Conservation (phyloP, 1,140 invertebrate species). For the Drosophila sechellia region DNA sequence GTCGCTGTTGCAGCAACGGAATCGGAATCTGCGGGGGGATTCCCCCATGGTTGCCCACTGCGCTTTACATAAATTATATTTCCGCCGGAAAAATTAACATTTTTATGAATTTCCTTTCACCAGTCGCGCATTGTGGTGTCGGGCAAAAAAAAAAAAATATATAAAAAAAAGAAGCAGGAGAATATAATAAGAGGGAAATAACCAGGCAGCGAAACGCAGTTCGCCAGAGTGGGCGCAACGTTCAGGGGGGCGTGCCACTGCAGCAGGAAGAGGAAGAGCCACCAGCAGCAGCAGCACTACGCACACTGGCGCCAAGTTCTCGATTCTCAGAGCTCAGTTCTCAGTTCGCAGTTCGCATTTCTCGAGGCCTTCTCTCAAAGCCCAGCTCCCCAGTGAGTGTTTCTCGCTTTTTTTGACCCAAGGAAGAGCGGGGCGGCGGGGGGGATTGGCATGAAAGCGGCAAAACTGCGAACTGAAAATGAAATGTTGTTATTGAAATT, state of each 20-base stretch:
- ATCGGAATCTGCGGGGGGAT: slow-evolving; percentile 8
- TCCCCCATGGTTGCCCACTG: slow-evolving; percentile 70
- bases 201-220: slow-evolving; percentile 39
- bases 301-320: slow-evolving; percentile 71
- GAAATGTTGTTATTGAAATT: slow-evolving; percentile 82
- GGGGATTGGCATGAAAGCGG: slow-evolving; percentile 14
- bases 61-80: slow-evolving; percentile 83
- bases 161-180: slow-evolving; percentile 3
- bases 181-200: slow-evolving; percentile 11
- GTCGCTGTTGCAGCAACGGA: slow-evolving; percentile 7
- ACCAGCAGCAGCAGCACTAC: slow-evolving; percentile 39
- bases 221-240: slow-evolving; percentile 9
- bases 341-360: slow-evolving; percentile 10
- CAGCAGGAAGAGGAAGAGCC: slow-evolving; percentile 41
- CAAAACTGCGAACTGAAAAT: slow-evolving; percentile 62
- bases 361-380: slow-evolving; percentile 30
- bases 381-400: slow-evolving; percentile 63
- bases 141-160: slow-evolving; percentile 18
- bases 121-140: slow-evolving; percentile 72
- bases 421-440: background rate
- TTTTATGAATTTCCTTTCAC: slow-evolving; percentile 83
- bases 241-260: slow-evolving; percentile 20
- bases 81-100: slow-evolving; percentile 83
- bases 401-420: slow-evolving; percentile 28
- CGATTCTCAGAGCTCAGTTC: slow-evolving; percentile 17